A percentile compares a stretch with the other conserved stretches of the same genome.
Conservation (phyloP, 2,888 invertebrate species). For the Adelphocoris suturalis region DNA sequence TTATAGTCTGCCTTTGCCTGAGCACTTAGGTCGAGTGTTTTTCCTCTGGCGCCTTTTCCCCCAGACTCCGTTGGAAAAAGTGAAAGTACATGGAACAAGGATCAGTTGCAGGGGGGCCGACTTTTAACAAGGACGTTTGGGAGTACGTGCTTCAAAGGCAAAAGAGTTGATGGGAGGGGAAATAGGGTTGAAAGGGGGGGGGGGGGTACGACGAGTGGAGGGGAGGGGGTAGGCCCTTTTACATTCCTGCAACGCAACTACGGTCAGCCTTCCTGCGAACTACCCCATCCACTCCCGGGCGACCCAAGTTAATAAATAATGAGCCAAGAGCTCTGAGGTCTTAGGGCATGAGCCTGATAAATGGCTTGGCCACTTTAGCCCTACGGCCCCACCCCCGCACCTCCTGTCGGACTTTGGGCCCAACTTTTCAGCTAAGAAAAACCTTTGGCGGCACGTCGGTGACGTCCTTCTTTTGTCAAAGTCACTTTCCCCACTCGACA, state of each 20-base stretch:
- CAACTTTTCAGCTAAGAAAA: conserved; percentile 18
- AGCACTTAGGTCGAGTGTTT: neutral
- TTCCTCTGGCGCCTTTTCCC: neutral
- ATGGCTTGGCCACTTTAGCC: conserved; percentile 43
- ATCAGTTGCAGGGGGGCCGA: neutral
- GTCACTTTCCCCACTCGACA: conserved; percentile 7
- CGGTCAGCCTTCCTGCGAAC: neutral
- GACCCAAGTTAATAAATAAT: conserved; percentile 45
- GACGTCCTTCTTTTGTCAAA: conserved; percentile 21
- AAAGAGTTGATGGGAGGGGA: neutral
- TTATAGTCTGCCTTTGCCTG: too few relatives aligned
- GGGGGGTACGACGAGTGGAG: too few relatives aligned
- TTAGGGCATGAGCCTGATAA: conserved; percentile 41
- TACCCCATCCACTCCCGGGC: neutral
- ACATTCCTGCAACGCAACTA: neutral
- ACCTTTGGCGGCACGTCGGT: neutral
- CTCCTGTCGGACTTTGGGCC: neutral
- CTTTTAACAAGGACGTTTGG: conserved; percentile 26
- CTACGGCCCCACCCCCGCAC: neutral
- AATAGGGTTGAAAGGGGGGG: neutral
- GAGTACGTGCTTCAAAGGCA: conserved; percentile 8
- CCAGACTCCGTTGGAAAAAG: neutral
- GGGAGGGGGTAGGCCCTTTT: neutral
- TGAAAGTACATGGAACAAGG: neutral
- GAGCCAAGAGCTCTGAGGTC: neutral